Base-by-base conservation (phyloP, 1,140 invertebrate genomes). In the Camponotus pennsylvanicus region DNA sequence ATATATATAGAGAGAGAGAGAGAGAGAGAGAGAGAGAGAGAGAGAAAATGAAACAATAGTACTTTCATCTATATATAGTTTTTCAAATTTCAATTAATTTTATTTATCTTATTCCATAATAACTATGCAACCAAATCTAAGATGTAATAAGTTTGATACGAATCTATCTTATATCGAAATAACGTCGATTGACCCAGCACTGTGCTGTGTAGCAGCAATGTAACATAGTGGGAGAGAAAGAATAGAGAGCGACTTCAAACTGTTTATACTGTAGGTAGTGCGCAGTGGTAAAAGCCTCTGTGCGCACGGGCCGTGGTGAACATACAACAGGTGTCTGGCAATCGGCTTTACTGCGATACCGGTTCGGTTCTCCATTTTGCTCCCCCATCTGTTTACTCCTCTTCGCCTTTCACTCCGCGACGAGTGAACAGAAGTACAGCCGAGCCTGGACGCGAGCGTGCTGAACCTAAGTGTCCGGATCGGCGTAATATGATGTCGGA, bases 401-500 rank as follows among this genome's bases (percentile, higher is more conserved):
- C 63, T 52, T 61, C 34, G 57, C 79, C 86, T 90, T 87, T 90
- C 86, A 87, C 69, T 87, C 11, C 78, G 66, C 34, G 40, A 57
- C 49, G 40, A 77, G 75, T 13, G 57, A n/a, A 37, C 42, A 52
- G 67, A 76, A 40, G 37, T 18, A 83, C n/a, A 52, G 15, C 40
- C 61, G 52, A 82, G 55, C 37, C 70, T 42, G 34, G 45, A 63
- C 45, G 52, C 32, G 42, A 61, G 61, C 18, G 37, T 37, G 40
- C 42, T 80, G 73, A 86, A 66, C 85, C 34, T 77, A n/a, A 63
- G 32, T 64, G 85, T 64, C 64, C 73, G 63, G 57, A 70, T 78
- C 85, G 75, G 61, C 85, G 61, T 89, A 93, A 91, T 66, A 94
- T 94, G 94, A 95, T 94, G 93, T 92, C 93, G 87, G 94, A 94